Evolutionary conservation across 1,140 invertebrate genomes (phyloP), one percentile per base, ranked within the genome.

Genomic region (Drosophila arizonae): DNA sequence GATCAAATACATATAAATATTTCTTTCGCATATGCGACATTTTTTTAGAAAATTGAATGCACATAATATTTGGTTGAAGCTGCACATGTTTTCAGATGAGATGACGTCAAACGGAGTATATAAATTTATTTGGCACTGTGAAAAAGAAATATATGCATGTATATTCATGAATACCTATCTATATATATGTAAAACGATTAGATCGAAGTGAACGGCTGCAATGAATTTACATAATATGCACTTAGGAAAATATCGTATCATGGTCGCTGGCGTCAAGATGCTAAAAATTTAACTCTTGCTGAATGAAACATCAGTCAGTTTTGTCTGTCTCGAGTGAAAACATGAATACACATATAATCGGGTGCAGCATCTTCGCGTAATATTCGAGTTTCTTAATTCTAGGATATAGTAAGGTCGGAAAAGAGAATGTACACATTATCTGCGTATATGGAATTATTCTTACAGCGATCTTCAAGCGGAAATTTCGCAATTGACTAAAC

Each of bases 191-290:
- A 26, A n/a, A 46, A 10, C 41, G 21, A 65, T 57, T 72, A 57
- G 43, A 71, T 71, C 30, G 68, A 71, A 71, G 24, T 30, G 48
- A 72, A 57, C 62, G 61, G 68, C 52, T 71, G 60, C 68, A 64
- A 57, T 41, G 48, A 57, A 17, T 28, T 33, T 33, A 15, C 5
- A 45, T 15, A 45, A 17, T n/a, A 48, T 13, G 36, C 6, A 28
- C 13, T 56, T 33, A 48, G 45, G n/a, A 17, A 17, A 9, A 24
- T 24, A 54, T 54, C 17, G 15, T 8, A 50, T 28, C 33, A 41
- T 51, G 56, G 48, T 46, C 43, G 24, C 4, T 6, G 24, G 30
- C 13, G n/a, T 30, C 28, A 2, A 39, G 48, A 50, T 17, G 10
- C n/a, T 41, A 52, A 45, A 26, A 9, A 36, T 30, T 17, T 10